Conservation (phyloP, 1,140 invertebrate genomes). For the Dreissena rostriformis region DNA sequence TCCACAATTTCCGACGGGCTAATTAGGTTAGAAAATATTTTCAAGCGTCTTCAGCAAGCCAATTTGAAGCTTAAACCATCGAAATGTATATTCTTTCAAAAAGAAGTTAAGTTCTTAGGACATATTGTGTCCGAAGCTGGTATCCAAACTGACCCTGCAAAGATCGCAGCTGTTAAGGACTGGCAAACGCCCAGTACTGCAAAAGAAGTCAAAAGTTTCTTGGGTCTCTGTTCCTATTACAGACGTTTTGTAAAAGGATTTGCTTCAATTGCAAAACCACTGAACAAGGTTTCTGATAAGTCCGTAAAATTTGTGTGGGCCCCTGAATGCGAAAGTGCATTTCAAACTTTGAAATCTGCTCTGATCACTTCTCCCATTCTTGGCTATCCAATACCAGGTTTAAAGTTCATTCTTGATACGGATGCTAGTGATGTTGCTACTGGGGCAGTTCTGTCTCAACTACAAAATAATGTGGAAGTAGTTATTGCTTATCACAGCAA, state of each 20-base stretch:
- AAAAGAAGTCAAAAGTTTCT: constrained; percentile 55
- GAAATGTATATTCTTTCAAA: constrained; percentile 62
- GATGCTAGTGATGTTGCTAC: constrained; percentile 46
- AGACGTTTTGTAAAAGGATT: constrained; percentile 20
- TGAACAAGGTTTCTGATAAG: constrained; percentile 30
- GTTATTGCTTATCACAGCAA: constrained; percentile 66
- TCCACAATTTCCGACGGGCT: too few relatives aligned
- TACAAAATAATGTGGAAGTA: too few relatives aligned
- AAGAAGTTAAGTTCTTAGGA: constrained; percentile 63
- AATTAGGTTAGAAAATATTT: too few relatives aligned
- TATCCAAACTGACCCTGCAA: constrained; percentile 26
- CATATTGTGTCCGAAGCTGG: constrained; percentile 59
- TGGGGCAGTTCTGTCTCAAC: neutral
- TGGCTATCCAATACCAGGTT: constrained; percentile 35
- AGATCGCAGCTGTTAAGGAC: constrained; percentile 38
- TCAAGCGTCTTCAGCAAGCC: too few relatives aligned
- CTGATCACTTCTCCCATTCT: constrained; percentile 53
- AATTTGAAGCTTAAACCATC: too few relatives aligned
- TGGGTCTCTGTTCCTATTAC: constrained; percentile 47
- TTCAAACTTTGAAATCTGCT: constrained; percentile 32
- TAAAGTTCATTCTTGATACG: constrained; percentile 53
- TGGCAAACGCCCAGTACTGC: constrained; percentile 38
- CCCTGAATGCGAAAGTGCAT: neutral
- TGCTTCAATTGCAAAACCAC: constrained; percentile 9
- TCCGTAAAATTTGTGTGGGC: constrained; percentile 10